A percentile compares a stretch with the other conserved stretches of the same genome.
These are phyloP conservation scores for Hypotaenidia philippensis DNA, from an alignment of 2,797 vertebrate species.

Conservation along the genomic window DNA sequence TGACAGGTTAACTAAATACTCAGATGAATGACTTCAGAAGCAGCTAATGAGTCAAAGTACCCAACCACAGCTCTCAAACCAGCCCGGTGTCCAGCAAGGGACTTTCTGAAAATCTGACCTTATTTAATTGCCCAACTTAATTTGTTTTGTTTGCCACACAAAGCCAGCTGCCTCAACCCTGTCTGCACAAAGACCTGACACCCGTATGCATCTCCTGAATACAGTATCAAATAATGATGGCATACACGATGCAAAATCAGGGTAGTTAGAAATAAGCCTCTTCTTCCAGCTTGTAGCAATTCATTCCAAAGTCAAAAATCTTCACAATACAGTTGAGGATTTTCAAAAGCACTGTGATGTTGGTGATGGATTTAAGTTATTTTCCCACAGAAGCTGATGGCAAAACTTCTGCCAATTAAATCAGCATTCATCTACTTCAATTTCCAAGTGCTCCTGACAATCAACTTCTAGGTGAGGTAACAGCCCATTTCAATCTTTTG, in stretches of 20 bases:
- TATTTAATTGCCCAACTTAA: background rate
- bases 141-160: background rate
- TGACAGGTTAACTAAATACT: background rate
- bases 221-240: background rate
- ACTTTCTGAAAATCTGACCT: background rate
- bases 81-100: background rate
- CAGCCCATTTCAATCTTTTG: background rate
- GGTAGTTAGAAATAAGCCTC: background rate
- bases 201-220: background rate
- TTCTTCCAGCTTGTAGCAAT: background rate
- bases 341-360: background rate
- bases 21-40: background rate
- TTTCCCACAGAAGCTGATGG: background rate
- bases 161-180: background rate
- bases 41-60: background rate
- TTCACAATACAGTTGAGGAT: background rate
- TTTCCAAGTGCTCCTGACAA: background rate
- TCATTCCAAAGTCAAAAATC: background rate
- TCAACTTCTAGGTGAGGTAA: conserved; percentile 21
- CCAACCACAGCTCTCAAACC: background rate
- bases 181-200: background rate
- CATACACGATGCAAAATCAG: background rate
- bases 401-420: conserved; percentile 2
- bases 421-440: background rate
- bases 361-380: background rate